Evolutionary conservation across 1,140 invertebrate genomes (phyloP).

Genomic region (Diorhabda sublineata): DNA sequence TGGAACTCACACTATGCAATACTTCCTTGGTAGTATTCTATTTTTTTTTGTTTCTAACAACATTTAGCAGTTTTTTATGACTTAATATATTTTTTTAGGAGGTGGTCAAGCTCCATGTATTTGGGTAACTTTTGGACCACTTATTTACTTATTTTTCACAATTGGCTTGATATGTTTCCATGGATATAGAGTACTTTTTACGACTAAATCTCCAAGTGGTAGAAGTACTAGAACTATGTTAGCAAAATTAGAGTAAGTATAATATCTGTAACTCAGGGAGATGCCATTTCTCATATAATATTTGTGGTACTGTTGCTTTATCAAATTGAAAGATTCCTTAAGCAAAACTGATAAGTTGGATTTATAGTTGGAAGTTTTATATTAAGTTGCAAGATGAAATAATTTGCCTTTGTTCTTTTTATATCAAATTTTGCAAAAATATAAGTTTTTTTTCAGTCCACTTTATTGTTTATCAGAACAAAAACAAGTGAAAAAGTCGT

Average conservation of each 20-base stretch:
- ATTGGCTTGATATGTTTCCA: constrained; percentile 51
- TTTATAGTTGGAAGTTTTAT: no score
- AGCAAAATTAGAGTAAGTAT: constrained; percentile 42
- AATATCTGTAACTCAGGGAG: no score
- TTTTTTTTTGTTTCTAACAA: not conserved
- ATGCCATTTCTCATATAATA: no score
- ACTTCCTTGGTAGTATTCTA: constrained; percentile 45
- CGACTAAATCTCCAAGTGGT: constrained; percentile 41
- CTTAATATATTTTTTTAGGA: constrained; percentile 36
- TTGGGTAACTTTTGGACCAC: constrained; percentile 50
- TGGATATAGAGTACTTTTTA: constrained; percentile 51
- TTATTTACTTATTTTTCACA: constrained; percentile 47
- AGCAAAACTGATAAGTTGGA: no score
- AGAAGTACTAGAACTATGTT: constrained; percentile 39
- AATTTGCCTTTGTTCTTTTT: no score
- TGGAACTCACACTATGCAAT: constrained; percentile 47
- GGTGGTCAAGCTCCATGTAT: constrained; percentile 51
- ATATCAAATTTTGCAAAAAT: no score
- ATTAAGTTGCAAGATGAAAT: no score
- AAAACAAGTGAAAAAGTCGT: no score
- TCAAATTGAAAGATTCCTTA: no score
- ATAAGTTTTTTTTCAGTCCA: no score
- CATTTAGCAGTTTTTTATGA: constrained; percentile 4
- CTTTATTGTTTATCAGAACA: no score
- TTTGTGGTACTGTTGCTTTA: no score